Evolutionary conservation across 2,888 invertebrate genomes (phyloP).

Genomic region (Tiphia femorata): DNA sequence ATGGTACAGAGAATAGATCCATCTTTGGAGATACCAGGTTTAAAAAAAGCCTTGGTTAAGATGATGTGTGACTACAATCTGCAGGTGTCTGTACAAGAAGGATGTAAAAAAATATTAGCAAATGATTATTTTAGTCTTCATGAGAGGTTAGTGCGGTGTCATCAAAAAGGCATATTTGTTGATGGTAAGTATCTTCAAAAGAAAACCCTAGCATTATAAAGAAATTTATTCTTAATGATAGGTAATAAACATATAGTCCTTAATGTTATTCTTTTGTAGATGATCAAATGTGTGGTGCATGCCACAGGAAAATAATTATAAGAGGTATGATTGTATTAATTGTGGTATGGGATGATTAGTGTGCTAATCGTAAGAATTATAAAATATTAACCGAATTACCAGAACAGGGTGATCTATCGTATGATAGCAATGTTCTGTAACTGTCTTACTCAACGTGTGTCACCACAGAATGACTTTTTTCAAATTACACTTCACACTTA

Average conservation of each 20-base stretch:
- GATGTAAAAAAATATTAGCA: slow-evolving; percentile 90
- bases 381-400: slow-evolving; percentile 16
- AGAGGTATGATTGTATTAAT: slow-evolving; percentile 73
- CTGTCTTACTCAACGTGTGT: background rate
- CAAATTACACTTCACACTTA: background rate
- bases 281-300: slow-evolving; percentile 83
- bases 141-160: slow-evolving; percentile 82
- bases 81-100: slow-evolving; percentile 91
- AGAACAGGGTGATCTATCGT: too few relatives aligned
- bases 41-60: slow-evolving; percentile 91
- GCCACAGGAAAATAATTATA: slow-evolving; percentile 81
- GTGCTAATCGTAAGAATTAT: too few relatives aligned
- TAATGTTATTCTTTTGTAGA: slow-evolving; percentile 65
- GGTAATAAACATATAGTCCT: background rate
- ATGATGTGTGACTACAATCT: slow-evolving; percentile 96
- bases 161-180: slow-evolving; percentile 82
- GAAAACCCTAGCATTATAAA: too few relatives aligned
- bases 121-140: slow-evolving; percentile 91
- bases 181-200: too few relatives aligned
- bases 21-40: slow-evolving; percentile 87
- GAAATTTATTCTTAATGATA: background rate
- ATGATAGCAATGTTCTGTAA: too few relatives aligned
- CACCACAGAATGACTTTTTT: background rate
- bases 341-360: too few relatives aligned
- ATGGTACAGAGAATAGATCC: slow-evolving; percentile 88